phyloP scores from a whole-genome alignment of 2,888 invertebrate genomes.

The Myopa testacea region DNA sequence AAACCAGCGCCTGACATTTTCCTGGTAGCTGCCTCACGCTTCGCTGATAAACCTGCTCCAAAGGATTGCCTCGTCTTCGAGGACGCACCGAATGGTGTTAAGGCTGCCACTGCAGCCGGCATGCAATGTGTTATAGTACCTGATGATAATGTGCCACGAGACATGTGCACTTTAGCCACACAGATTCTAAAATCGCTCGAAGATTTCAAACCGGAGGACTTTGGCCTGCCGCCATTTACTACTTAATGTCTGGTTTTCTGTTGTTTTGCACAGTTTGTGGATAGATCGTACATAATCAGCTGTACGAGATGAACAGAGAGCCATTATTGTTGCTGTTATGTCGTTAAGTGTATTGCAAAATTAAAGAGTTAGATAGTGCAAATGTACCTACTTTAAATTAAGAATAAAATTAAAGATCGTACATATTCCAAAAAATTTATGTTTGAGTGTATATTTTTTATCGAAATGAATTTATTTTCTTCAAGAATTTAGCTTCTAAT shows the following conservation, averaged over 20 bases:
- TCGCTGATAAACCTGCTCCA: conserved; percentile 75
- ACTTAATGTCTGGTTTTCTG: conserved; percentile 48
- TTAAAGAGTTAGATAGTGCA: conserved; percentile 43
- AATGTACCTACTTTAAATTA: conserved; percentile 42
- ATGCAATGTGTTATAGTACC: conserved; percentile 92
- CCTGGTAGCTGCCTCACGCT: conserved; percentile 79
- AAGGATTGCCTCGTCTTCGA: conserved; percentile 84
- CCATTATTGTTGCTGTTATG: conserved; percentile 22
- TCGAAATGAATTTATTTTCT: conserved; percentile 31
- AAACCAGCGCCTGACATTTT: conserved; percentile 94
- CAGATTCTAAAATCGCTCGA: conserved; percentile 79
- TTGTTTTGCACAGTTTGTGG: not conserved
- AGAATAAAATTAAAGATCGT: conserved; percentile 47
- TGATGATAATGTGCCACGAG: conserved; percentile 71
- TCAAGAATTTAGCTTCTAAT: conserved; percentile 4
- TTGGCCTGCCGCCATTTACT: conserved; percentile 82
- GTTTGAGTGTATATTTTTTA: conserved; percentile 30
- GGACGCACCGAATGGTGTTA: conserved; percentile 91
- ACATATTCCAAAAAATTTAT: conserved; percentile 46
- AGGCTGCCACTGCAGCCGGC: conserved; percentile 80
- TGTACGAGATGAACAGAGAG: no score
- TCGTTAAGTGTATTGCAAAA: conserved; percentile 22
- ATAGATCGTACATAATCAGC: not conserved
- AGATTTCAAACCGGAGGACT: conserved; percentile 84
- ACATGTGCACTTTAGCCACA: conserved; percentile 73